Evolutionary conservation across 2,113 vertebrate genomes (phyloP).

Genomic region (Miniopterus natalensis): DNA sequence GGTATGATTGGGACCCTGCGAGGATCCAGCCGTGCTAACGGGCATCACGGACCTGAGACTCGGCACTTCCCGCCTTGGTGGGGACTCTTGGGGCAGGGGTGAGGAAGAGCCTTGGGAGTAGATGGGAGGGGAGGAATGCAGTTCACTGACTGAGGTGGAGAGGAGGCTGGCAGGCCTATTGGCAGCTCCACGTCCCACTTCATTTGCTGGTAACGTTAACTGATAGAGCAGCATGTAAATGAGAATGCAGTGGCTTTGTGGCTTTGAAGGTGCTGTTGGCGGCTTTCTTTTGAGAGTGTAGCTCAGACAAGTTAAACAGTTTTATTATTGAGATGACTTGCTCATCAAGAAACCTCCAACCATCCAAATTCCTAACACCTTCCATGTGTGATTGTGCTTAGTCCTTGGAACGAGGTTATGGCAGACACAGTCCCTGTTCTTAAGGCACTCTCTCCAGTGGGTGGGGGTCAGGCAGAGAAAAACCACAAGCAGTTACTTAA

Average conservation of each 20-base stretch:
- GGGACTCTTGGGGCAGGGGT: background rate
- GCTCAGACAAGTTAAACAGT: background rate
- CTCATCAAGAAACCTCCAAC: background rate
- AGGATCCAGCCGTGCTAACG: background rate
- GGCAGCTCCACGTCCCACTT: conserved; percentile 57
- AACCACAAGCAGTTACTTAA: background rate
- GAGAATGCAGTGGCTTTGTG: background rate
- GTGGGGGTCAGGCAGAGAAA: background rate
- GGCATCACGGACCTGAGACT: background rate
- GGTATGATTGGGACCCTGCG: background rate
- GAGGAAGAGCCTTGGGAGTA: background rate
- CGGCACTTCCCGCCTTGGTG: background rate
- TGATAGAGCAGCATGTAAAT: background rate
- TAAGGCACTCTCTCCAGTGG: background rate
- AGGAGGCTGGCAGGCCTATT: conserved; percentile 2
- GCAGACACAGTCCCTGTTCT: background rate
- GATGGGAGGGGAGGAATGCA: conserved; percentile 35
- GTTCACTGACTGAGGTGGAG: conserved; percentile 38
- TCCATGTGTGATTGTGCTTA: background rate
- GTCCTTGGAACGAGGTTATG: background rate
- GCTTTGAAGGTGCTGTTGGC: background rate
- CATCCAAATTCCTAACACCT: background rate
- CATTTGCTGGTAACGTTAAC: conserved; percentile 21
- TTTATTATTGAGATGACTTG: background rate
- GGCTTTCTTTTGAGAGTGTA: background rate